Base-by-base conservation (phyloP, 2,797 vertebrate genomes). In the Urophycis tenuis region DNA sequence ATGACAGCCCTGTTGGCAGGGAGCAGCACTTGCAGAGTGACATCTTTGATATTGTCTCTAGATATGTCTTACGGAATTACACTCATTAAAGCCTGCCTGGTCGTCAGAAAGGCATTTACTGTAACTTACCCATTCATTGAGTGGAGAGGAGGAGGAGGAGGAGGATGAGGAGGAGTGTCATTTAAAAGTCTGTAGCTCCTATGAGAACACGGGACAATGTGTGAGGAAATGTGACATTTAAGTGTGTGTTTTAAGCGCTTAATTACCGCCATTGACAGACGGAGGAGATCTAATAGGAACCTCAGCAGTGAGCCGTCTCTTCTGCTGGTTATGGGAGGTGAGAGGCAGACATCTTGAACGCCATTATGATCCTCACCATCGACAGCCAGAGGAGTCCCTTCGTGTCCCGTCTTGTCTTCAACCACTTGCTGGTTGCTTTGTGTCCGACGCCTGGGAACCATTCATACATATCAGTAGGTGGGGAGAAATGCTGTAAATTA, bases 241-340 rank as follows among this genome's bases (percentile, higher is more conserved):
- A 86, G 78, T 80, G 77, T 74, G 73, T 12, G 77, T 74, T 88
- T 85, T 80, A 83, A 89, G 87, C 83, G 73, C 85, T 91, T 90
- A 92, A 91, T 91, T 89, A 92, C 84, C 85, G 71, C 75, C 86
- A 86, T 77, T 85, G 87, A 88, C 88, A 90, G 90, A 89, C 91
- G 89, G 87, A 88, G 85, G 84, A 81, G 84, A 87, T 90, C 91
- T 89, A 88, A 91, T 86, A 85, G 81, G 88, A 88, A 88, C 87
- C 88, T 87, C 88, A 88, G 88, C 80, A 83, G 74, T 77, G 85
- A 85, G 81, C 78, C 80, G 89, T 49, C 45, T 15, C 45, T 49
- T 85, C 89, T 79, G n/a, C 70, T 72, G 77, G 83, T 83, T 80
- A 81, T 45, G 49, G 80, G 81, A 87, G 84, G 73, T 79, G 81